Evolutionary conservation across 2,888 invertebrate species (phyloP), one percentile per base, ranked within the genome.

Genomic region (Pocota personata): DNA sequence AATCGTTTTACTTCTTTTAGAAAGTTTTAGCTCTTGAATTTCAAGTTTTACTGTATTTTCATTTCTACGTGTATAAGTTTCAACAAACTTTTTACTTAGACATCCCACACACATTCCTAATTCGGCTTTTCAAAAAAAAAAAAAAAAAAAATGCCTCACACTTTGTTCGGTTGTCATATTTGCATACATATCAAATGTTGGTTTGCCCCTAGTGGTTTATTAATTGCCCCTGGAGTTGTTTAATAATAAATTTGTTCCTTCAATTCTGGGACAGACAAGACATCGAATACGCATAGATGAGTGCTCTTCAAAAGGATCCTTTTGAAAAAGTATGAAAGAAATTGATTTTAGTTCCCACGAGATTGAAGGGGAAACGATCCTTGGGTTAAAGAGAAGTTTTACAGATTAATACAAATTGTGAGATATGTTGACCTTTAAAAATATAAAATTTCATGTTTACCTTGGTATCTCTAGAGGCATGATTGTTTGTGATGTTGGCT

Each of bases 151-250:
- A 43, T 46, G 10, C 21, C 21, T 48, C 21, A 48, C 3, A 21
- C 10, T 30, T 52, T 27, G 50, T 21, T 3, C 12, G 6, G 7
- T 3, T 27, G 52, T 27, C 30, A 52, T 52, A 52, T 52, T 52
- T 52, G 52, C 52, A 52, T 52, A 12, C 48, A 48, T 48, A 48
- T 24, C 12, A 14, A 57, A 57, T 57, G 37, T 37, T n/a, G 19
- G 40, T 58, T 40, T 5, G 27, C 40, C 58, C 14, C 21, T 40
- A 58, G 19, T 58, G 58, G 37, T 35, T 58, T 58, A 58, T 58
- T 58, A 58, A 58, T 58, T 58, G 19, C 37, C 37, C 37, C 37
- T 27, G n/a, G 58, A 37, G 58, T 58, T 37, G 21, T 58, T 58
- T 37, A 37, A 21, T 58, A 58, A 58, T 58, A 35, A 58, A 37